phyloP scores from a whole-genome alignment of 2,113 vertebrate genomes.

The Nesogale talazaci region DNA sequence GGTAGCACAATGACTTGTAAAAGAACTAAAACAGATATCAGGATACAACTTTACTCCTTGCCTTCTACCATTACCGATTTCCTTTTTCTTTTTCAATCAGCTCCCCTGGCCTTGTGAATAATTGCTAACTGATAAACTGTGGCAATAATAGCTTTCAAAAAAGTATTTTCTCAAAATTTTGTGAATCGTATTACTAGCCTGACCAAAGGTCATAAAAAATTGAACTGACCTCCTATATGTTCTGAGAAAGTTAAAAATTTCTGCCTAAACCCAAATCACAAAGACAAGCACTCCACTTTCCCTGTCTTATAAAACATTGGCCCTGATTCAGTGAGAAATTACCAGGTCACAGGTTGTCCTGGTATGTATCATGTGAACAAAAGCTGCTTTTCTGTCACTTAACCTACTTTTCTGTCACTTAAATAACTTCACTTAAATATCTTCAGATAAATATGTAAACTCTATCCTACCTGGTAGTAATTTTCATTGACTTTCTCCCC shows the following conservation, averaged over 20 bases:
- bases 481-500: background rate
- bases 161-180: too few relatives aligned
- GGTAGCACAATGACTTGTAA: too few relatives aligned
- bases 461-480: background rate
- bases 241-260: background rate
- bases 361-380: background rate
- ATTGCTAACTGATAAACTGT: too few relatives aligned
- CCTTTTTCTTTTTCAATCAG: too few relatives aligned
- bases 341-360: background rate
- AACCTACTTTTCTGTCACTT: background rate
- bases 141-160: too few relatives aligned
- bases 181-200: too few relatives aligned
- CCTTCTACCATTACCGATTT: too few relatives aligned
- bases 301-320: background rate
- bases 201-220: too few relatives aligned
- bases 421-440: slow-evolving; percentile 9
- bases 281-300: background rate
- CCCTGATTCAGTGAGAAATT: background rate
- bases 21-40: too few relatives aligned
- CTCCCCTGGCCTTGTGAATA: too few relatives aligned
- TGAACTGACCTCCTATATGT: background rate
- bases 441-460: background rate
- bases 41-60: too few relatives aligned
- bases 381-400: background rate
- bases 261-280: background rate